phyloP scores from a whole-genome alignment of 2,113 vertebrate species.

The Chaetodon auriga region DNA sequence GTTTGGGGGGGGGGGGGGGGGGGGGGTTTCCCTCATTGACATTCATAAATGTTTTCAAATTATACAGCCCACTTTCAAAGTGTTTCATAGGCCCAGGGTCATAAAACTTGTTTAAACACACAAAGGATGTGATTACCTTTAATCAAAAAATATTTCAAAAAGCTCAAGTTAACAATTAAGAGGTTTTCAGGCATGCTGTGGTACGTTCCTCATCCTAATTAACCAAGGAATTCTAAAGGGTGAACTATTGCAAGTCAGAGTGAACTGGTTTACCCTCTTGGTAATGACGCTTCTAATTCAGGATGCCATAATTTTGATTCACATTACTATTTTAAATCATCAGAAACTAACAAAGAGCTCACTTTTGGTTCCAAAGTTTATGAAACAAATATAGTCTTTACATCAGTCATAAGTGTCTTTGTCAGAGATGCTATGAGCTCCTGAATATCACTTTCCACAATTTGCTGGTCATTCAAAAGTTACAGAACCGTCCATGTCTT shows the following conservation, averaged over 20 bases:
- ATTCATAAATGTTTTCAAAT: constrained; percentile 38
- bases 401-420: too few species aligned
- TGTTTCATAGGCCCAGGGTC: constrained; percentile 8
- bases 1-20: not conserved
- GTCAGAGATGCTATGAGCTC: too few species aligned
- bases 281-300: not conserved
- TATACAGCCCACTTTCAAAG: constrained; percentile 20
- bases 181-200: not conserved
- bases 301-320: not conserved
- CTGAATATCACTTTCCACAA: too few species aligned
- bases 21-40: constrained; percentile 6
- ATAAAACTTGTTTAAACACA: constrained; percentile 22
- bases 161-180: not conserved
- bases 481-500: too few species aligned
- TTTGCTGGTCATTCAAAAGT: too few species aligned
- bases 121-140: not conserved
- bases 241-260: not conserved
- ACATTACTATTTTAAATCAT: not conserved
- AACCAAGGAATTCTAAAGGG: not conserved
- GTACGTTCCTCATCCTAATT: not conserved
- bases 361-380: too few species aligned
- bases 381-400: too few species aligned
- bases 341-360: not conserved
- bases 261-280: not conserved
- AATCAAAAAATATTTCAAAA: constrained; percentile 11